Conservation (phyloP, 2,888 invertebrate genomes). For the Lucinisca nassula region DNA sequence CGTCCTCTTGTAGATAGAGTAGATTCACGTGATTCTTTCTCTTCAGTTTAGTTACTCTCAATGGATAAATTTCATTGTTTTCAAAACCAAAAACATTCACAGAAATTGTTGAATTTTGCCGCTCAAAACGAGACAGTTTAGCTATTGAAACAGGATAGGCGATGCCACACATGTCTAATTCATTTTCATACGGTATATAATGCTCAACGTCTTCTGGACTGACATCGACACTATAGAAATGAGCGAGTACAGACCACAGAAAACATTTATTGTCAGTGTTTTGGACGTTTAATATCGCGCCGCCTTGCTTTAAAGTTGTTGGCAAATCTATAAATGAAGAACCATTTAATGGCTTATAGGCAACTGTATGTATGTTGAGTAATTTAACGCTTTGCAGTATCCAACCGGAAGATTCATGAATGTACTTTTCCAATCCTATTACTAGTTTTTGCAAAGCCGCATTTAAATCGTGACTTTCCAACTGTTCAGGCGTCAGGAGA, state of each 20-base stretch:
- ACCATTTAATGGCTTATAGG: conserved; percentile 23
- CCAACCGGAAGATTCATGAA: conserved; percentile 35
- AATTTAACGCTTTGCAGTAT: conserved; percentile 18
- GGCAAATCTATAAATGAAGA: conserved; percentile 39
- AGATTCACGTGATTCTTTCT: conserved; percentile 57
- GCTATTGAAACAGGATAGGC: conserved; percentile 40
- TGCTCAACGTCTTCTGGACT: conserved; percentile 21
- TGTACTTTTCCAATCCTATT: conserved; percentile 30
- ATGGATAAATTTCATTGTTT: conserved; percentile 47
- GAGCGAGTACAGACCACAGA: conserved; percentile 22
- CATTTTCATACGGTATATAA: conserved; percentile 34
- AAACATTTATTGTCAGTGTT: conserved; percentile 47
- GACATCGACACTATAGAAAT: conserved; percentile 13
- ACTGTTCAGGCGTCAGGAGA: not conserved
- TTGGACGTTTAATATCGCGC: conserved; percentile 28
- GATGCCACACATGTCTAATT: conserved; percentile 53
- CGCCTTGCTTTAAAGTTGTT: not conserved
- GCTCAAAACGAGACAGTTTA: conserved; percentile 52
- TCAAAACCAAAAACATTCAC: conserved; percentile 59
- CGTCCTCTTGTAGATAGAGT: conserved; percentile 28
- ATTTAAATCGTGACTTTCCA: conserved; percentile 31
- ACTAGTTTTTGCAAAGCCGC: conserved; percentile 45
- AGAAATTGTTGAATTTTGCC: conserved; percentile 53
- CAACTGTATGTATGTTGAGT: conserved; percentile 41
- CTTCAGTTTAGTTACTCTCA: conserved; percentile 35